Evolutionary conservation across 2,888 invertebrate genomes (phyloP).

Genomic region (Tetragonisca angustula): DNA sequence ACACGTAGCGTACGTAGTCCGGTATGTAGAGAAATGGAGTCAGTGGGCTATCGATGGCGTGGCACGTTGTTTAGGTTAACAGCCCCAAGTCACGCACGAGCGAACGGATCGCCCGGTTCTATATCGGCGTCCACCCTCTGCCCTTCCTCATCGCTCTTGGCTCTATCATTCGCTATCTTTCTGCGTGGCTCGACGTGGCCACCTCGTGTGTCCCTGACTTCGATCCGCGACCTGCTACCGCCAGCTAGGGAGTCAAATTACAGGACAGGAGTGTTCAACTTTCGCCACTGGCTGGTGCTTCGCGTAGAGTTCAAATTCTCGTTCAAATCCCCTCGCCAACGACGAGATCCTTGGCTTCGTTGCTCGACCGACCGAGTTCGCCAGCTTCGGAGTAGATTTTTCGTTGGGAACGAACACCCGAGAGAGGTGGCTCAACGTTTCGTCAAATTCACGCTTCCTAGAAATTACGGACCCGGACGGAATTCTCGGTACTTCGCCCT

Average conservation of each 20-base stretch:
- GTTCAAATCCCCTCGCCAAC: background rate
- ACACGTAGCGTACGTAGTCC: background rate
- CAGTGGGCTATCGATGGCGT: constrained; percentile 69
- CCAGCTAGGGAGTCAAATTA: background rate
- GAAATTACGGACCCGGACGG: background rate
- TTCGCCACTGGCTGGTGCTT: background rate
- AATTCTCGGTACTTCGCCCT: constrained; percentile 8
- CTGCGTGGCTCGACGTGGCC: constrained; percentile 29
- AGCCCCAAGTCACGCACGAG: constrained; percentile 76
- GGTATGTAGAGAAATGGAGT: constrained; percentile 66
- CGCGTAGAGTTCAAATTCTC: background rate
- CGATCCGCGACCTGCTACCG: constrained; percentile 35
- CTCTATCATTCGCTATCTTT: constrained; percentile 38
- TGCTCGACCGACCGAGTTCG: too few species aligned
- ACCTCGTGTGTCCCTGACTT: constrained; percentile 32
- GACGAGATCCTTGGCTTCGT: background rate
- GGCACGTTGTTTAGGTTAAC: constrained; percentile 75
- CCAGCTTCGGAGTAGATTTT: background rate
- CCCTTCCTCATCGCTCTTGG: constrained; percentile 37
- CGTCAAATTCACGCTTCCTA: constrained; percentile 21
- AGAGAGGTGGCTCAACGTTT: constrained; percentile 2
- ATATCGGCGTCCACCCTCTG: constrained; percentile 29
- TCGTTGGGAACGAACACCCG: background rate
- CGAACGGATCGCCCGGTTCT: constrained; percentile 38
- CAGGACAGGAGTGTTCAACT: background rate